Evolutionary conservation across 64 coral and sea anemone genomes (phyloP), one percentile per base, ranked within the genome.

Genomic region (Actinia equina): DNA sequence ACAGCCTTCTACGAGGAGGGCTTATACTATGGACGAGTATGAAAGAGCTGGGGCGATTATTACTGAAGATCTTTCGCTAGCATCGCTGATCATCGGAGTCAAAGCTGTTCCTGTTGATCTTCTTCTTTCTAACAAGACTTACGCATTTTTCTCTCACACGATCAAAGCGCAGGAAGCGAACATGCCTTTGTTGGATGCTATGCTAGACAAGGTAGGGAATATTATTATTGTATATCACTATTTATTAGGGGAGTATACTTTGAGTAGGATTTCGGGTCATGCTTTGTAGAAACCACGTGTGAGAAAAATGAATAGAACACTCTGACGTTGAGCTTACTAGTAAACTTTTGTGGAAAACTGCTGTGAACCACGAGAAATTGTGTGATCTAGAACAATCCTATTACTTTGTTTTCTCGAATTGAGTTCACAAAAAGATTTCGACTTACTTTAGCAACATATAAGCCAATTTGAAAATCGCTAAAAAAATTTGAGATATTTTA

Each of bases 21-120:
- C 93, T 22, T 99, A 99, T 44, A 99, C 97, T 16, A 99, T 99
- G 97, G 93, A 95, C 1, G 97, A 99, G 27, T 99, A 99, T 55
- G 97, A 99, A 63, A 57, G 88, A 41, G 93, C 97, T 13, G 97
- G 97, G 49, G 97, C 93, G 0, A 53, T 88, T 19, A 95, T 99
- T 59, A 93, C 93, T 0, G 97, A 99, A n/a, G 97, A 99, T 61
- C 78, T 99, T 43, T 87, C 88, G 15, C 91, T 91, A 17, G 97
- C 97, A 12, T 93, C 90, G 9, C 80, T 99, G 52, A 99, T 99
- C 46, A 95, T 99, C 20, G 97, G 97, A 52, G 97, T 99, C 19
- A 99, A 99, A 84, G 90, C 97, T 67, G 97, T 99, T 65, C 97
- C 97, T 1, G 86, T 95, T 16, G 93, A 95, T 45, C 71, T 95